Percentiles rank a stretch among this genome's conserved stretches.
Evolutionary conservation across 1,140 invertebrate genomes (phyloP).

Genomic region (Drosophila kepulauana): DNA sequence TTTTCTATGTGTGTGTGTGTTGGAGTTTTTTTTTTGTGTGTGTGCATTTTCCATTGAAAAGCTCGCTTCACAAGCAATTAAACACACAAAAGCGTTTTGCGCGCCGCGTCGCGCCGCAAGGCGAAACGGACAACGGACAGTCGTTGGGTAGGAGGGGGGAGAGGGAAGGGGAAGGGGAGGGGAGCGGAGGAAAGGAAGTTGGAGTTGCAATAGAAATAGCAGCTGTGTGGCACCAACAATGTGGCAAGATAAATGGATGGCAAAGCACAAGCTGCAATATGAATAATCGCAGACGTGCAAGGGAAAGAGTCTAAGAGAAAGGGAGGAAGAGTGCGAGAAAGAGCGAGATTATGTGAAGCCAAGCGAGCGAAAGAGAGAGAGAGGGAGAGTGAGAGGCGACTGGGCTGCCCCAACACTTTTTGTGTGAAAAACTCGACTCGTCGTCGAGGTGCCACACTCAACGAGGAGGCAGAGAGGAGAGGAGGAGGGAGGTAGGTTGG

Average conservation of each 20-base stretch:
- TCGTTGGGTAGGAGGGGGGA: constrained; percentile 1
- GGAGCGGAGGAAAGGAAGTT: background rate
- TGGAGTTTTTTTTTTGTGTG: constrained; percentile 34
- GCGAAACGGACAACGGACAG: constrained; percentile 45
- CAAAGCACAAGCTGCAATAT: constrained; percentile 75
- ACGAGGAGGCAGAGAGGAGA: background rate
- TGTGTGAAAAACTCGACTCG: constrained; percentile 72
- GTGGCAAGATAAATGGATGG: constrained; percentile 80
- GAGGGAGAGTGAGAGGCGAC: constrained; percentile 22
- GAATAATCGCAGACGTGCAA: constrained; percentile 61
- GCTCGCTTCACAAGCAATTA: constrained; percentile 83
- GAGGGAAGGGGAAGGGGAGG: constrained; percentile 17
- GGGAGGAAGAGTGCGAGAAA: background rate
- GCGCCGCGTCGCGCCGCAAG: constrained; percentile 61
- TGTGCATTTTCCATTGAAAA: constrained; percentile 78
- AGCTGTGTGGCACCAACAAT: constrained; percentile 61
- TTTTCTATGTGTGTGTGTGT: constrained; percentile 44
- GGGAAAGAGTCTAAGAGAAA: background rate
- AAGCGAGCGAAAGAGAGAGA: background rate
- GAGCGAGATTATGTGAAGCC: too few relatives aligned
- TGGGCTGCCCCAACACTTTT: constrained; percentile 74
- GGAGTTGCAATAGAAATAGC: background rate
- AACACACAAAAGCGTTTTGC: constrained; percentile 82
- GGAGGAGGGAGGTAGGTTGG: background rate
- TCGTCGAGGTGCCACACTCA: constrained; percentile 12